These are phyloP conservation scores for Hipparchia sbordonii DNA, from an alignment of 2,888 invertebrate species.

Conservation along the genomic window DNA sequence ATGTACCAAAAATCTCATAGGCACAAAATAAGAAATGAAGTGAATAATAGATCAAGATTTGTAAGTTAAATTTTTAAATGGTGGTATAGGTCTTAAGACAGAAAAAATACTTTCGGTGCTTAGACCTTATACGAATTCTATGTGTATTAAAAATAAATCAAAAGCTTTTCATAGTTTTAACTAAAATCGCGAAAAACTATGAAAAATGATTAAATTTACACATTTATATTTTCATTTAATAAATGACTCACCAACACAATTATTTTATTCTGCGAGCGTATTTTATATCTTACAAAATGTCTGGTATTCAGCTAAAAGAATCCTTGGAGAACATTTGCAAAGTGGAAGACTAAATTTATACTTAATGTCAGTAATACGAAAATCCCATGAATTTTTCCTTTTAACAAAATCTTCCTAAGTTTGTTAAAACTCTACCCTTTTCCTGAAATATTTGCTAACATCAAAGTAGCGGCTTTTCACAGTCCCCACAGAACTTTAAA, in stretches of 20 bases:
- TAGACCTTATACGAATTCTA: too few species aligned
- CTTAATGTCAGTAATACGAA: not conserved
- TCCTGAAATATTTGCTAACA: conserved; percentile 19
- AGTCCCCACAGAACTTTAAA: conserved; percentile 12
- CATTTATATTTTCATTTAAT: too few species aligned
- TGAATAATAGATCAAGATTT: too few species aligned
- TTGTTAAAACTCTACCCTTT: conserved; percentile 14
- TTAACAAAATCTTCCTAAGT: conserved; percentile 13
- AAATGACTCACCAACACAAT: not conserved
- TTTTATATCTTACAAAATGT: not conserved
- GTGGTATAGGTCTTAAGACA: too few species aligned
- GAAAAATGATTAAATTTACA: too few species aligned
- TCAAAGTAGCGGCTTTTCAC: conserved; percentile 18
- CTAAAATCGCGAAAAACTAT: too few species aligned
- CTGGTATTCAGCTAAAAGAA: not conserved
- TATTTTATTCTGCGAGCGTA: not conserved
- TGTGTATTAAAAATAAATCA: too few species aligned
- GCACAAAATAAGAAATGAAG: too few species aligned
- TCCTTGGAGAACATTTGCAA: not conserved
- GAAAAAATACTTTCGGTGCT: too few species aligned
- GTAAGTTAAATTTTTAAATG: too few species aligned
- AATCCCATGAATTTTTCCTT: conserved; percentile 15
- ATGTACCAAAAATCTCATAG: too few species aligned
- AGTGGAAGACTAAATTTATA: conserved; percentile 4
- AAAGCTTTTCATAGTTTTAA: too few species aligned